These are phyloP conservation scores for Hemiprocne comata DNA, from an alignment of 2,113 vertebrate genomes.

Conservation along the genomic window DNA sequence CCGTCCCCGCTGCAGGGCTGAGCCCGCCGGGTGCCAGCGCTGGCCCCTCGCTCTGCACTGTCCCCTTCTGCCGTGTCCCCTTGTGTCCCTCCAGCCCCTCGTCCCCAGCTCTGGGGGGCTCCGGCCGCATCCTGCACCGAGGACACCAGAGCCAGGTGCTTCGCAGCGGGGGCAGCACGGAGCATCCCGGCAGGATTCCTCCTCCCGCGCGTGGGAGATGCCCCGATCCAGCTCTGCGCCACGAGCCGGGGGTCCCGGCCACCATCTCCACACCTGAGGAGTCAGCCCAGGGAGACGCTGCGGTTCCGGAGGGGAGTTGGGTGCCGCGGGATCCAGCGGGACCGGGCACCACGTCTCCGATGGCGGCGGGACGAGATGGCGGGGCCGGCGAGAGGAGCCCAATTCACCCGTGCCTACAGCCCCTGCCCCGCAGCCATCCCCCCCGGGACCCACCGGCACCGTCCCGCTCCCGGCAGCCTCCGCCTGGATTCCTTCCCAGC, in stretches of 20 bases:
- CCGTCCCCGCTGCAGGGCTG: not conserved
- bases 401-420: slow-evolving; percentile 2
- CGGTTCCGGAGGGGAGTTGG: not conserved
- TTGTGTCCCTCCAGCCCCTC: not conserved
- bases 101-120: not conserved
- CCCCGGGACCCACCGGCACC: not conserved
- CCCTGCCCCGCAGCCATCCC: not conserved
- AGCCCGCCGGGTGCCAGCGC: not conserved
- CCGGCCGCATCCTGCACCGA: not conserved
- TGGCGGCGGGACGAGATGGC: fast-evolving
- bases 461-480: not conserved
- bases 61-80: not conserved
- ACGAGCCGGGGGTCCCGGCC: fast-evolving
- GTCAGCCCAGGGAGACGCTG: not conserved
- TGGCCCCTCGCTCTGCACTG: not conserved
- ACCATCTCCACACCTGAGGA: not conserved
- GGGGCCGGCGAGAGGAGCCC: not conserved
- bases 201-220: not conserved
- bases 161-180: not conserved
- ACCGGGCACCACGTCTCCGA: fast-evolving
- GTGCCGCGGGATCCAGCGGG: not conserved
- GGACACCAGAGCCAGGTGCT: not conserved
- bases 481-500: not conserved
- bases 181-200: not conserved
- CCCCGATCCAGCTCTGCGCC: fast-evolving